A percentile compares a stretch with the other conserved stretches of the same genome.
Evolutionary conservation across 2,113 vertebrate genomes (phyloP).

Genomic region (Cyanoramphus novaezelandiae): DNA sequence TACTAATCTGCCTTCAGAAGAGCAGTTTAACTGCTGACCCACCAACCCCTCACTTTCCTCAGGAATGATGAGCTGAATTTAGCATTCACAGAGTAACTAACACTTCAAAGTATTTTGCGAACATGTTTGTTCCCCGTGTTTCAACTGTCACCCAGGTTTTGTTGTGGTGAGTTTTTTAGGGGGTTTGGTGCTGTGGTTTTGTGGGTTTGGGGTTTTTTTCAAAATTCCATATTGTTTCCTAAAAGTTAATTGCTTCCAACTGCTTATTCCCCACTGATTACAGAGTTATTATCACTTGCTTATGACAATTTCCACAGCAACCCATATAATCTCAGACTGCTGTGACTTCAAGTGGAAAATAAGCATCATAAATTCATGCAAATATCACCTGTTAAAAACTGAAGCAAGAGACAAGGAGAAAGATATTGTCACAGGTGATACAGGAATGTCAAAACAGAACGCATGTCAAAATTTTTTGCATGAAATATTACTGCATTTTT

Average conservation of each 20-base stretch:
- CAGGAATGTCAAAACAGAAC: background rate
- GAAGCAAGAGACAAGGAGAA: background rate
- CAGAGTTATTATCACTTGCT: slow-evolving; percentile 10
- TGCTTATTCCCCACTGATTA: background rate
- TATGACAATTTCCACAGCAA: slow-evolving; percentile 12
- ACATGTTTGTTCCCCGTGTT: background rate
- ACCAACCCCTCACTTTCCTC: background rate
- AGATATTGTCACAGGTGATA: background rate
- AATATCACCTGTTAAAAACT: background rate
- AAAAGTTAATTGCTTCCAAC: background rate
- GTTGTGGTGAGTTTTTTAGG: rapidly evolving
- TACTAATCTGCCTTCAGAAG: background rate
- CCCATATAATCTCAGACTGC: background rate
- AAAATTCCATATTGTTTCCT: background rate
- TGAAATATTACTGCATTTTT: background rate
- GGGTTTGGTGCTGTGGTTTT: background rate
- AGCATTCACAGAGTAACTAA: background rate
- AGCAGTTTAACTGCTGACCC: background rate
- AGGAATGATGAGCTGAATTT: background rate
- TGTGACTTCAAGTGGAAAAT: slow-evolving; percentile 32
- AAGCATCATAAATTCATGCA: background rate
- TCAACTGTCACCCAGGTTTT: background rate
- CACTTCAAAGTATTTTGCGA: background rate
- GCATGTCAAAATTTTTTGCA: background rate
- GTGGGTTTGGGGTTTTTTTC: background rate